Evolutionary conservation across 2,888 invertebrate genomes (phyloP).

Genomic region (Seira ritae): DNA sequence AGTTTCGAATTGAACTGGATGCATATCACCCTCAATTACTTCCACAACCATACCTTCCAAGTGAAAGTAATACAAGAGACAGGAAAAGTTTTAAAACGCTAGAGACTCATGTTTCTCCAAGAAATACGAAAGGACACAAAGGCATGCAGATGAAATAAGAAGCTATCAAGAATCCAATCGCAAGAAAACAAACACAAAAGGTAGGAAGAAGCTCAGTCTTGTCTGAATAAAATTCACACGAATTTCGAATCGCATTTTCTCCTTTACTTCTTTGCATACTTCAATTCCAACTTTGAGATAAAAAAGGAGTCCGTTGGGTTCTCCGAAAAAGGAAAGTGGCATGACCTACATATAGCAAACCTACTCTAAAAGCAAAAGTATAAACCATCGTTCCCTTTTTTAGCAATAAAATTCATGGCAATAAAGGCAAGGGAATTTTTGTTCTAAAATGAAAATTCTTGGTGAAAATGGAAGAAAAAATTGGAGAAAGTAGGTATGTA

Average conservation of each 20-base stretch:
- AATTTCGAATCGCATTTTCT: conserved; percentile 4
- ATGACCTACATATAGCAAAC: conserved; percentile 21
- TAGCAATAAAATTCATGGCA: conserved; percentile 9
- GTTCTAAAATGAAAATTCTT: conserved; percentile 19
- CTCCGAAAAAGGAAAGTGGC: background rate
- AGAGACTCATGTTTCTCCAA: background rate
- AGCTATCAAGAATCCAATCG: background rate
- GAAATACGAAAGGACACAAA: background rate
- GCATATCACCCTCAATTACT: too few species aligned
- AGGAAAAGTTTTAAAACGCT: background rate
- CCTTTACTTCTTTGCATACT: conserved; percentile 2
- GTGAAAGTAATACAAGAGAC: background rate
- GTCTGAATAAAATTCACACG: background rate
- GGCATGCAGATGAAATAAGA: background rate
- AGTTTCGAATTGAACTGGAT: background rate
- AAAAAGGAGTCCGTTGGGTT: background rate
- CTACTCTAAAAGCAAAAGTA: background rate
- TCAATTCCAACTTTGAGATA: background rate
- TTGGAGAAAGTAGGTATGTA: background rate
- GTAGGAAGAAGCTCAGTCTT: background rate
- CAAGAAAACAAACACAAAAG: background rate
- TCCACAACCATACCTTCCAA: background rate
- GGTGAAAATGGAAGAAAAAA: background rate
- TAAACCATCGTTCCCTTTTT: background rate
- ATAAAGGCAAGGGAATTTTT: background rate